Percentiles rank a stretch among this genome's conserved stretches.
phyloP scores from a whole-genome alignment of 2,797 vertebrate species.

The Ptychadena robeensis region DNA sequence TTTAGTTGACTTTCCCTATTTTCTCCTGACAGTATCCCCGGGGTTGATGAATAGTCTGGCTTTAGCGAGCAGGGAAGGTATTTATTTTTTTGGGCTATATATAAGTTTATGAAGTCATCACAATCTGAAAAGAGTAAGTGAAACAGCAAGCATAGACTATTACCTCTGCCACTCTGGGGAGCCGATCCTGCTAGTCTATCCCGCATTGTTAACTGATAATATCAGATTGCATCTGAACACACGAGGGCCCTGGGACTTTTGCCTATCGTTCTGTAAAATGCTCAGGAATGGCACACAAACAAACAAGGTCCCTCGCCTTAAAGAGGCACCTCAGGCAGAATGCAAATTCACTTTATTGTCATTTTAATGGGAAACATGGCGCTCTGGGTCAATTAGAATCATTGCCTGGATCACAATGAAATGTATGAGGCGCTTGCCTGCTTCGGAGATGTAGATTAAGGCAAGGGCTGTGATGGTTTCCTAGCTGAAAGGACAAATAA shows the following conservation, averaged over 20 bases:
- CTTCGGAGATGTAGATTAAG: too few relatives aligned
- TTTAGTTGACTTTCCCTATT: conserved; percentile 69
- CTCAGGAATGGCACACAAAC: conserved; percentile 2
- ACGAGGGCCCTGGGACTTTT: conserved; percentile 46
- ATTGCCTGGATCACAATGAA: not conserved
- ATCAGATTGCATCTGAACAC: conserved; percentile 48
- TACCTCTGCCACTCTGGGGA: conserved; percentile 53
- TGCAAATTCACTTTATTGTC: not conserved
- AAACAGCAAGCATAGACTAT: conserved; percentile 62
- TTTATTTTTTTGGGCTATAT: conserved; percentile 70
- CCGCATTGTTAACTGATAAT: conserved; percentile 54
- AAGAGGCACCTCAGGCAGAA: not conserved
- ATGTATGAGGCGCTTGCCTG: not conserved
- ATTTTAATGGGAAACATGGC: not conserved
- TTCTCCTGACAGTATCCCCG: conserved; percentile 71
- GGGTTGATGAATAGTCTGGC: conserved; percentile 69
- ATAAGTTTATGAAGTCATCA: conserved; percentile 68
- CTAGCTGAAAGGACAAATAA: too few relatives aligned
- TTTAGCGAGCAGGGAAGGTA: conserved; percentile 63
- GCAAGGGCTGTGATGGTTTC: too few relatives aligned
- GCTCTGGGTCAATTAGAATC: not conserved
- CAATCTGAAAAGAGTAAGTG: conserved; percentile 59
- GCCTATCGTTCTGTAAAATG: conserved; percentile 34
- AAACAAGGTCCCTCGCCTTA: not conserved
- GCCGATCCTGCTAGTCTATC: not conserved